phyloP scores from a whole-genome alignment of 2,888 invertebrate genomes.

The Leptothorax acervorum region DNA sequence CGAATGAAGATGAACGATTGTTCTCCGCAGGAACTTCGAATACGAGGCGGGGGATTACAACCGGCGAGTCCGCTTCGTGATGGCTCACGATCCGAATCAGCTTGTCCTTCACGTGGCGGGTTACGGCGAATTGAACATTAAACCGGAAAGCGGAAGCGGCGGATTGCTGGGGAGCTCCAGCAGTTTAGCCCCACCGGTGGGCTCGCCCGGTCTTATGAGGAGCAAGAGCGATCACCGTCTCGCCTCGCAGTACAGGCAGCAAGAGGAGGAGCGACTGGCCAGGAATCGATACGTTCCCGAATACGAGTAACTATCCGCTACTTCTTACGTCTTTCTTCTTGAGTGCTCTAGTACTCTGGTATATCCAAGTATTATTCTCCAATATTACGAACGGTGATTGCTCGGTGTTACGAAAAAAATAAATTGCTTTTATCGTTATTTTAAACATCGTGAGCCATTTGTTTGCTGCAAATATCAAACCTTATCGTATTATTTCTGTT shows the following conservation, averaged over 20 bases:
- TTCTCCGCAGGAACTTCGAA: constrained; percentile 91
- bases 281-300: constrained; percentile 85
- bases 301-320: constrained; percentile 82
- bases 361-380: neutral
- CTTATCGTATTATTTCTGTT: neutral
- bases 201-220: constrained; percentile 93
- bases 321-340: constrained; percentile 29
- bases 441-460: neutral
- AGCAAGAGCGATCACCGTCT: constrained; percentile 97
- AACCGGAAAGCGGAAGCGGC: constrained; percentile 86
- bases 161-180: constrained; percentile 84
- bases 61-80: constrained; percentile 93
- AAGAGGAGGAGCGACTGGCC: constrained; percentile 88
- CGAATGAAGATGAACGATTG: constrained; percentile 24
- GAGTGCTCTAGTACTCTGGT: no score
- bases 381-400: neutral
- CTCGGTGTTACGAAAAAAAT: neutral
- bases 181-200: constrained; percentile 88
- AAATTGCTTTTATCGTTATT: neutral
- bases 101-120: constrained; percentile 95
- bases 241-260: constrained; percentile 95
- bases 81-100: constrained; percentile 97
- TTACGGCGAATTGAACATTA: constrained; percentile 96
- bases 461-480: neutral
- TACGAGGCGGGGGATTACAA: constrained; percentile 96